These are phyloP conservation scores for Corythornis cristatus DNA, from an alignment of 2,113 vertebrate genomes.

Conservation along the genomic window DNA sequence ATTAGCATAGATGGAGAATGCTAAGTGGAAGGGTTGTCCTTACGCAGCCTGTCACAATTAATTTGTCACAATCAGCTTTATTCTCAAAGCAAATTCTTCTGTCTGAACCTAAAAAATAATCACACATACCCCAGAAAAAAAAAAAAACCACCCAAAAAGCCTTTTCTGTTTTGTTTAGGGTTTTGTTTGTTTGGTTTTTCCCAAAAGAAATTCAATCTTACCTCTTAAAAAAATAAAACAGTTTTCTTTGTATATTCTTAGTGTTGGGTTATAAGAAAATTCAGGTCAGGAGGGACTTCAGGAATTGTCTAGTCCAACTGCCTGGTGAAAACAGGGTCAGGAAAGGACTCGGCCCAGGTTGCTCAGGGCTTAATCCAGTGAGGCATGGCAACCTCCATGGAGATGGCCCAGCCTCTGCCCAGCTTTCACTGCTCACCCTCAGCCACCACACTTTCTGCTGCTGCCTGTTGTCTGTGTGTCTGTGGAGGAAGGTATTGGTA, in stretches of 20 bases:
- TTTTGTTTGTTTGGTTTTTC: background rate
- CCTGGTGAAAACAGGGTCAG: background rate
- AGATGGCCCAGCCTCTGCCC: background rate
- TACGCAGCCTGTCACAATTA: background rate
- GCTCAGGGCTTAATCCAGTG: background rate
- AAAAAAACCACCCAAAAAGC: background rate
- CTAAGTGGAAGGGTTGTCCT: background rate
- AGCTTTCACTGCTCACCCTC: no score
- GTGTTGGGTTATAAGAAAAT: background rate
- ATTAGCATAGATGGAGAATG: background rate
- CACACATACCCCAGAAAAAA: fast-evolving
- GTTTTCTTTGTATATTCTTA: background rate
- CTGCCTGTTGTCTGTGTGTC: background rate
- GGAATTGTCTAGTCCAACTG: background rate
- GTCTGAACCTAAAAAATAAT: background rate
- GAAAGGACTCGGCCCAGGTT: background rate
- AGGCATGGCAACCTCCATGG: fast-evolving
- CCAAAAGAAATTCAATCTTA: fast-evolving
- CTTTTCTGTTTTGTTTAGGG: no score
- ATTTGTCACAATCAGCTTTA: background rate
- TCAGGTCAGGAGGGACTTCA: background rate
- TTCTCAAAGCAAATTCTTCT: background rate
- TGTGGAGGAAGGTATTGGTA: background rate
- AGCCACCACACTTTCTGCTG: background rate
- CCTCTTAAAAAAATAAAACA: background rate